Conservation (phyloP, 2,888 invertebrate species). For the Neria commutata region DNA sequence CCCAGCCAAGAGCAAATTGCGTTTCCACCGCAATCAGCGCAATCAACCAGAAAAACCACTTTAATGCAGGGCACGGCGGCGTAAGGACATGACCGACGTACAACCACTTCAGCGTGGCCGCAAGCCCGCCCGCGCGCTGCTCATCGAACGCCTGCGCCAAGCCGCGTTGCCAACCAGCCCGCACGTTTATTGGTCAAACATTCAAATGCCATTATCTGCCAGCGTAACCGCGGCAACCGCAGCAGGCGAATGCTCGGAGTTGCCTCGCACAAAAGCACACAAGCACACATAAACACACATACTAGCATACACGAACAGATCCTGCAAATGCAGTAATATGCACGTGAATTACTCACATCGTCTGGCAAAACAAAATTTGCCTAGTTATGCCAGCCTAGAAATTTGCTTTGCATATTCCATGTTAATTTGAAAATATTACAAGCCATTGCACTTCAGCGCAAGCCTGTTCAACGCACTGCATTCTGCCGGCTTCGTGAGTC, state of each 20-base stretch:
- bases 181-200: conserved; percentile 20
- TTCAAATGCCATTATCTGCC: conserved; percentile 32
- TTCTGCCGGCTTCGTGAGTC: neutral
- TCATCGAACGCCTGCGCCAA: too few species aligned
- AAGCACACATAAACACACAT: neutral
- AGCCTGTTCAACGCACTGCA: neutral
- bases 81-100: neutral
- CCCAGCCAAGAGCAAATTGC: conserved; percentile 30
- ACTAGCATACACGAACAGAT: too few species aligned
- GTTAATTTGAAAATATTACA: too few species aligned
- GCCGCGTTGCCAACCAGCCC: neutral
- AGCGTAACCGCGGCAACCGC: conserved; percentile 18
- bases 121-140: neutral
- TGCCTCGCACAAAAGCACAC: neutral
- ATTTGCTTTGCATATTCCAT: conserved; percentile 9
- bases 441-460: neutral
- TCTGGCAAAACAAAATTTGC: too few species aligned
- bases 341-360: too few species aligned
- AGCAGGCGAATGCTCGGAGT: conserved; percentile 20
- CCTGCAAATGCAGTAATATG: too few species aligned
- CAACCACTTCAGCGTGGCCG: too few species aligned
- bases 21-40: conserved; percentile 37
- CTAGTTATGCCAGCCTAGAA: too few species aligned
- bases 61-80: conserved; percentile 24
- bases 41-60: conserved; percentile 40